A percentile compares a stretch with the other conserved stretches of the same genome.
Conservation (phyloP, 2,797 vertebrate species). For the Antennarius maculatus region DNA sequence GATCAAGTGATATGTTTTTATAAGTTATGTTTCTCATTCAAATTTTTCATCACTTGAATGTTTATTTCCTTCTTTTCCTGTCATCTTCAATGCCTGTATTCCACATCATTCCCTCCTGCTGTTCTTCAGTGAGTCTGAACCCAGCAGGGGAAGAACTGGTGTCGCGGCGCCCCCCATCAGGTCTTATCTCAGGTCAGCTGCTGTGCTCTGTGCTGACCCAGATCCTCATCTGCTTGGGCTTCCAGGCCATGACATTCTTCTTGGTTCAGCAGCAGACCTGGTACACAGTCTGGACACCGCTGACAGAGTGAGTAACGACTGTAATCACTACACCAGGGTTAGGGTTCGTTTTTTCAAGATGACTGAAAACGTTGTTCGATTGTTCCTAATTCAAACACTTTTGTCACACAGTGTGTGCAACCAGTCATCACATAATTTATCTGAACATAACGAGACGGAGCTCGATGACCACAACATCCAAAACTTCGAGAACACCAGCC, state of each 20-base stretch:
- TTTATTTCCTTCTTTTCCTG: background rate
- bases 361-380: background rate
- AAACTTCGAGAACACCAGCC: slow-evolving; percentile 96
- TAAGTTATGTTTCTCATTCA: background rate
- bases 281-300: slow-evolving; percentile 84
- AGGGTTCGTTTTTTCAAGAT: too few relatives aligned
- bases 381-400: slow-evolving; percentile 7
- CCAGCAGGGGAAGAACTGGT: slow-evolving; percentile 96
- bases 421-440: slow-evolving; percentile 59
- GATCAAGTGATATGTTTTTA: background rate
- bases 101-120: background rate
- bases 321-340: background rate
- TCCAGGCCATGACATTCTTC: slow-evolving; percentile 90
- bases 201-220: slow-evolving; percentile 95
- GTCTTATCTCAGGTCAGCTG: slow-evolving; percentile 93
- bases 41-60: background rate
- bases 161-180: slow-evolving; percentile 90
- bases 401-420: slow-evolving; percentile 84
- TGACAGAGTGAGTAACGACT: slow-evolving; percentile 85
- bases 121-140: slow-evolving; percentile 93
- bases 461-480: slow-evolving; percentile 87
- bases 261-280: slow-evolving; percentile 89
- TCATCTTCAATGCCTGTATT: background rate
- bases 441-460: slow-evolving; percentile 76
- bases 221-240: slow-evolving; percentile 92